Evolutionary conservation across 92 coral and sea anemone species (phyloP), one percentile per base, ranked within the genome.

Genomic region (Scolanthus callimorphus): DNA sequence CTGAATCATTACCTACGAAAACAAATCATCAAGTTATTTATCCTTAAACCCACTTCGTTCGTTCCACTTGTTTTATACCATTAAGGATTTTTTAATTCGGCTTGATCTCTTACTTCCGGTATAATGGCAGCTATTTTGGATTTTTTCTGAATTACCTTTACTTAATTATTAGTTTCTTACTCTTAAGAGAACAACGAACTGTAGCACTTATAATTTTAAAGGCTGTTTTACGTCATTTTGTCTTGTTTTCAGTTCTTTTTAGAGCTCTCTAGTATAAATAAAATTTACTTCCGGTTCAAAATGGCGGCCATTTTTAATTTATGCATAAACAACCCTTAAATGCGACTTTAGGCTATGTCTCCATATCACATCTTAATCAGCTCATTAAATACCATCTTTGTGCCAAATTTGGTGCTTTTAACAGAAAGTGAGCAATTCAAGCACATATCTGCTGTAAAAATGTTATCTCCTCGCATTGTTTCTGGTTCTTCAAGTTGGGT

Each of bases 61-160:
- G 4, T 4, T n/a, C n/a, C n/a, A n/a, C n/a, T n/a, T n/a, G n/a
- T n/a, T n/a, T n/a, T n/a, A n/a, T 46, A 46, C 51, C 51, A 0
- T 46, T 56, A 56, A 23, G 62, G 62, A 44, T 17, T 26, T 56
- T 56, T 56, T 2, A 56, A 56, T 56, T 56, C 31, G 62, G 54
- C 62, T 56, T 56, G 27, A 56, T 56, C 31, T 56, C 62, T 56
- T 25, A 24, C 62, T 25, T 56, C 62, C 15, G 41, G 6, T 15
- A 34, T 34, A 34, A 34, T 34, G 41, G 41, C 41, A 34, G 41
- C 41, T 15, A 34, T 34, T 34, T 34, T 34, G 15, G 41, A 6
- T 15, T 6, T 34, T 34, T 15, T 34, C 15, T 34, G 27, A 26
- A 56, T 34, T 15, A 6, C 15, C 6, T 34, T 34, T 15, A 6